These are phyloP conservation scores for Phrynocephalus versicolor DNA, from an alignment of 2,113 vertebrate genomes.

Conservation along the genomic window DNA sequence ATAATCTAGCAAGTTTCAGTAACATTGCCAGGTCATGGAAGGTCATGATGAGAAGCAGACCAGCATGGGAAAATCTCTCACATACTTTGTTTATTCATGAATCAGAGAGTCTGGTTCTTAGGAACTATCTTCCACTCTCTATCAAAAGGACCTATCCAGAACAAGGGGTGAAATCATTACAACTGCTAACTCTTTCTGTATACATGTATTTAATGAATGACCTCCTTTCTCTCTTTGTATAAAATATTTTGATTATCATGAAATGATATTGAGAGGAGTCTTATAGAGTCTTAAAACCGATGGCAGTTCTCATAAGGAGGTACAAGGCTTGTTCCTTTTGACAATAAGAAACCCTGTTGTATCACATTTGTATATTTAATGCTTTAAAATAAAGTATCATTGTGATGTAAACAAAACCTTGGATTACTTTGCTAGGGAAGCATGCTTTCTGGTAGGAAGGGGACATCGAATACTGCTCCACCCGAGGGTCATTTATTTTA, in stretches of 20 bases:
- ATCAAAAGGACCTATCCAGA: not conserved
- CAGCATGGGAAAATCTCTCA: slow-evolving; percentile 60
- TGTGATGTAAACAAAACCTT: no score
- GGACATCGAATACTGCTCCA: no score
- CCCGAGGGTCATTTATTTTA: no score
- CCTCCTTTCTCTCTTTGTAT: slow-evolving; percentile 54
- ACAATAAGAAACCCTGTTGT: no score
- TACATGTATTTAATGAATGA: slow-evolving; percentile 60
- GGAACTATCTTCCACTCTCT: not conserved
- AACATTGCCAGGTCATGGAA: slow-evolving; percentile 39
- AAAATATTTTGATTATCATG: slow-evolving; percentile 38
- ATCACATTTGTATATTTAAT: no score
- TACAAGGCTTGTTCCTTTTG: no score
- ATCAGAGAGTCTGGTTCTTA: slow-evolving; percentile 26
- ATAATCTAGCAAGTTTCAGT: slow-evolving; percentile 19
- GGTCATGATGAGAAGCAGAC: slow-evolving; percentile 31
- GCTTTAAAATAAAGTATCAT: no score
- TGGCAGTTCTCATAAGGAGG: no score
- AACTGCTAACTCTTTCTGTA: not conserved
- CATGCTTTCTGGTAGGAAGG: no score
- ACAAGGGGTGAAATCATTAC: not conserved
- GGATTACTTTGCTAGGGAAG: no score
- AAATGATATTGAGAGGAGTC: not conserved
- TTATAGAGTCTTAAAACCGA: no score
- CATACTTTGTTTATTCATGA: slow-evolving; percentile 32